A percentile compares a stretch with the other conserved stretches of the same genome.
These are phyloP conservation scores for Drosophila paucipuncta DNA, from an alignment of 2,888 invertebrate genomes.

Conservation along the genomic window DNA sequence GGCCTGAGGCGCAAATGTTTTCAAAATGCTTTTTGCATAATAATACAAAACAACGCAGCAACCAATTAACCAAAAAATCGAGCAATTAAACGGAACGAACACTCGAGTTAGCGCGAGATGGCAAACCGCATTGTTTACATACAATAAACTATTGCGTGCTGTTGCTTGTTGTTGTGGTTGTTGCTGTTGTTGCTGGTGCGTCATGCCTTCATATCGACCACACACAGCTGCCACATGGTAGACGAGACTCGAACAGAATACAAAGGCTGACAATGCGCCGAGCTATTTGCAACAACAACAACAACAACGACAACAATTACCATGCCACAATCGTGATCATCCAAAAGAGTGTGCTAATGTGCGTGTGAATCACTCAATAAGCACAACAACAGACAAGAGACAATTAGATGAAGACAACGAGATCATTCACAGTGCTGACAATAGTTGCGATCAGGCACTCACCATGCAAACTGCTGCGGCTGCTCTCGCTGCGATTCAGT, in stretches of 20 bases:
- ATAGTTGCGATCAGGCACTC: slow-evolving; percentile 53
- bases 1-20: slow-evolving; percentile 28
- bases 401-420: slow-evolving; percentile 5
- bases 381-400: slow-evolving; percentile 23
- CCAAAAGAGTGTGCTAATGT: slow-evolving; percentile 53
- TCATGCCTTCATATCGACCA: slow-evolving; percentile 50
- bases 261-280: slow-evolving; percentile 47
- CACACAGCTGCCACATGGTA: slow-evolving; percentile 62
- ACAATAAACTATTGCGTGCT: slow-evolving; percentile 28
- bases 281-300: slow-evolving; percentile 39
- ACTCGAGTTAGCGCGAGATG: slow-evolving; percentile 33
- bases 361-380: slow-evolving; percentile 49
- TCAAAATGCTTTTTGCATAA: slow-evolving; percentile 42
- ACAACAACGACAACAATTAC: slow-evolving; percentile 37
- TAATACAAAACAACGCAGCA: slow-evolving; percentile 47
- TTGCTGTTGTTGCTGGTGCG: slow-evolving; percentile 34
- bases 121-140: slow-evolving; percentile 46
- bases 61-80: slow-evolving; percentile 62
- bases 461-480: slow-evolving; percentile 67
- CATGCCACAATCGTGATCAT: slow-evolving; percentile 49
- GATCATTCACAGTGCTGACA: slow-evolving; percentile 13
- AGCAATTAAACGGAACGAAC: slow-evolving; percentile 44
- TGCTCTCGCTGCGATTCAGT: slow-evolving; percentile 77
- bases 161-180: background rate
- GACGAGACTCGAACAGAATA: slow-evolving; percentile 28